Percentiles rank a stretch among this genome's conserved stretches.
phyloP scores from a whole-genome alignment of 2,888 invertebrate genomes.

The Caenorhabditis uteleia region DNA sequence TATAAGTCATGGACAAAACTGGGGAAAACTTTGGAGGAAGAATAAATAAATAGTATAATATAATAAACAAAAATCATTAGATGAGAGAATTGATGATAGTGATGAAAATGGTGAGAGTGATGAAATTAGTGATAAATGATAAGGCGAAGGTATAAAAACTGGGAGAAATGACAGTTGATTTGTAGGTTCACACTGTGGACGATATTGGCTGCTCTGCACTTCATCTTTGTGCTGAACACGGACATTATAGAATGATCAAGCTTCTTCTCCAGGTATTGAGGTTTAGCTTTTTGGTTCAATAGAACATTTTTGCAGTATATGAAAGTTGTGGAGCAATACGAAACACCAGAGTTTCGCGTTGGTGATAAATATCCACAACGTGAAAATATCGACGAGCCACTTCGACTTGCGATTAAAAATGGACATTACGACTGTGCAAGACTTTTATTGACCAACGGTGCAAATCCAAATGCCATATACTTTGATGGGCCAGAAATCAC shows the following conservation, averaged over 20 bases:
- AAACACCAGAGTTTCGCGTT: constrained; percentile 42
- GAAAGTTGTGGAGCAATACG: constrained; percentile 55
- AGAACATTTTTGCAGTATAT: constrained; percentile 47
- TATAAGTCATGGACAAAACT: too few relatives aligned
- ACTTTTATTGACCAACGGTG: constrained; percentile 82
- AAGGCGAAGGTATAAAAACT: constrained; percentile 11
- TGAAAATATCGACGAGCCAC: constrained; percentile 78
- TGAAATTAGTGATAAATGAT: too few relatives aligned
- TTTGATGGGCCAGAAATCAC: constrained; percentile 79
- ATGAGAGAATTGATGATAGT: constrained; percentile 20
- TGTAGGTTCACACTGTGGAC: constrained; percentile 77
- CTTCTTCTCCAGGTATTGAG: constrained; percentile 57
- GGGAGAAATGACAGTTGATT: constrained; percentile 7
- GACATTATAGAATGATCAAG: constrained; percentile 67
- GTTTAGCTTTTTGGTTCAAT: not conserved
- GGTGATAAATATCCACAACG: constrained; percentile 63
- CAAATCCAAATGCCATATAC: constrained; percentile 84
- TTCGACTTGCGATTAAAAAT: constrained; percentile 82
- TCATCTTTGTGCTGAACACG: constrained; percentile 83
- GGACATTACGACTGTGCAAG: constrained; percentile 73
- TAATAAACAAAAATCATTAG: constrained; percentile 10
- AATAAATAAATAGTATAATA: too few relatives aligned
- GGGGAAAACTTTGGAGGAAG: too few relatives aligned
- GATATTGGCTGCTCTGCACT: constrained; percentile 86
- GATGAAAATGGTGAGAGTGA: constrained; percentile 17